These are phyloP conservation scores for Mohoua ochrocephala DNA, from an alignment of 2,113 vertebrate species.

Conservation along the genomic window DNA sequence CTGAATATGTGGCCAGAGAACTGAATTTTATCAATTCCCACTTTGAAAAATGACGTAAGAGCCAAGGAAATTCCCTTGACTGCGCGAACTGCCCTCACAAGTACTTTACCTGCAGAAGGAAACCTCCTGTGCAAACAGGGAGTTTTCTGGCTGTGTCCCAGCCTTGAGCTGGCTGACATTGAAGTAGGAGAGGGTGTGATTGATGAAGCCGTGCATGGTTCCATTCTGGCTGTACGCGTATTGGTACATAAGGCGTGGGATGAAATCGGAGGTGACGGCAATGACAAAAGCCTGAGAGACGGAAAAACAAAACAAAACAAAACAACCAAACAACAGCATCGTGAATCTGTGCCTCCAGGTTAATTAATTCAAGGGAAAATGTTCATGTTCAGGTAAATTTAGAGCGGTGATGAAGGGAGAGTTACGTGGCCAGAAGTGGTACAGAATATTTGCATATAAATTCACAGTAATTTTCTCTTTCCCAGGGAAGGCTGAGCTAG, in stretches of 20 bases:
- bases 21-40: not conserved
- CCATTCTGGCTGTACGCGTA: constrained; percentile 90
- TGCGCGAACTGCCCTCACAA: not conserved
- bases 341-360: not conserved
- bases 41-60: not conserved
- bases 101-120: constrained; percentile 88
- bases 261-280: constrained; percentile 94
- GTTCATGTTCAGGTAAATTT: not conserved
- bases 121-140: constrained; percentile 80
- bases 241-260: constrained; percentile 92
- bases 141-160: constrained; percentile 84
- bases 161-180: constrained; percentile 89
- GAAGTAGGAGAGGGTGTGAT: constrained; percentile 95
- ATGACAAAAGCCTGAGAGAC: constrained; percentile 91
- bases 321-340: rapidly evolving
- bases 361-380: not conserved
- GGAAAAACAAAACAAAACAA: not conserved
- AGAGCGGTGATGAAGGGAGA: not conserved
- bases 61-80: not conserved
- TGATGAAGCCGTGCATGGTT: constrained; percentile 91
- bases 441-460: not conserved
- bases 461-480: not conserved
- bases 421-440: not conserved
- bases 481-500: not conserved
- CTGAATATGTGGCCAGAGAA: too few species aligned